A percentile compares a stretch with the other conserved stretches of the same genome.
These are phyloP conservation scores for Macrotis lagotis DNA, from an alignment of 2,113 vertebrate genomes.

Conservation along the genomic window DNA sequence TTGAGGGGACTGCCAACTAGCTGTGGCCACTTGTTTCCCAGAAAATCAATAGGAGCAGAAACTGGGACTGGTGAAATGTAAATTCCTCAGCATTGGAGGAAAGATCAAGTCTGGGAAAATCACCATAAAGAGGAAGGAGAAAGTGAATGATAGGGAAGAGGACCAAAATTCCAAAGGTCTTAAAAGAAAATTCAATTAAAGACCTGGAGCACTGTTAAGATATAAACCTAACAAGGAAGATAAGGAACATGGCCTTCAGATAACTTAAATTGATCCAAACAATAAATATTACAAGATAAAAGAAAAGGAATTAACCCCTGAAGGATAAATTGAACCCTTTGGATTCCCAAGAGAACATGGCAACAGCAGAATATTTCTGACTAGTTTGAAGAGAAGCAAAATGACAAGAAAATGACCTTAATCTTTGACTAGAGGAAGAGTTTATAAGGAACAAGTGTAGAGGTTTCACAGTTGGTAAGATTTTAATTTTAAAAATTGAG, in stretches of 20 bases:
- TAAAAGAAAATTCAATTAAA: background rate
- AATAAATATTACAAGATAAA: background rate
- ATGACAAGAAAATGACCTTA: background rate
- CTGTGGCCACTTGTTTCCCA: background rate
- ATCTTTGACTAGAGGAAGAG: background rate
- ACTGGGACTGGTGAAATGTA: background rate
- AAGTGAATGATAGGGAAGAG: background rate
- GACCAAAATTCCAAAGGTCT: background rate
- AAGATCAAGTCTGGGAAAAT: background rate
- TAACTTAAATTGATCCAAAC: background rate
- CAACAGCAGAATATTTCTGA: background rate
- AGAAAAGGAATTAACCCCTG: background rate
- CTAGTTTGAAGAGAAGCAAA: background rate
- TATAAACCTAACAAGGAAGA: background rate
- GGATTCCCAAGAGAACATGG: background rate
- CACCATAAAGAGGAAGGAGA: background rate
- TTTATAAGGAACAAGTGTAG: background rate
- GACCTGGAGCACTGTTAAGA: background rate
- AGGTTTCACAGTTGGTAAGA: background rate
- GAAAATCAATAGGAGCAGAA: background rate
- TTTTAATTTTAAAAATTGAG: background rate
- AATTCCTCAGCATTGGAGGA: background rate
- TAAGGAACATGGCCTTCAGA: background rate
- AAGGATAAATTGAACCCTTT: background rate
- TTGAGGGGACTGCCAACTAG: background rate